Conservation (phyloP, 2,888 invertebrate species). For the Campaea margaritaria region DNA sequence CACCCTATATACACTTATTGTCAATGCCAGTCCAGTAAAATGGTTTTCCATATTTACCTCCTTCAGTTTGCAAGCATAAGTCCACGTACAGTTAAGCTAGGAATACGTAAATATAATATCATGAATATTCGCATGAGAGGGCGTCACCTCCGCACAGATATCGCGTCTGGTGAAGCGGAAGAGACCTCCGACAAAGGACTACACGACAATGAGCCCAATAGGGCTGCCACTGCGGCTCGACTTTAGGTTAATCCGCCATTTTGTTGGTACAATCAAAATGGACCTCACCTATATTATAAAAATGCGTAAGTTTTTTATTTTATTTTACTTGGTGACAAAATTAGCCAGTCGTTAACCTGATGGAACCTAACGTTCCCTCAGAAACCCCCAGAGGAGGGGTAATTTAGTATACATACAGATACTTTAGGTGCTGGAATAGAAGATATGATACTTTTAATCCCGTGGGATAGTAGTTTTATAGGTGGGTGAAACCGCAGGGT, state of each 20-base stretch:
- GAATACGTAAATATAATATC: slow-evolving; percentile 56
- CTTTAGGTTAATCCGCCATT: neutral
- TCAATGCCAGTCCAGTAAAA: neutral
- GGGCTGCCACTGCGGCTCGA: slow-evolving; percentile 53
- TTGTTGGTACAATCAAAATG: neutral
- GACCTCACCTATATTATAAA: no score
- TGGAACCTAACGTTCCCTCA: no score
- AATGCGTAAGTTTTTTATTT: no score
- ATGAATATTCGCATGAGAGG: slow-evolving; percentile 66
- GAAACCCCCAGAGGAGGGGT: no score
- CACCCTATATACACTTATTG: no score
- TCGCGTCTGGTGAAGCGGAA: slow-evolving; percentile 78
- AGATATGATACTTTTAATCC: no score
- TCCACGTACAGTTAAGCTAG: slow-evolving; percentile 45
- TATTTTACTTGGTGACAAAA: no score
- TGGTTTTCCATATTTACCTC: slow-evolving; percentile 13
- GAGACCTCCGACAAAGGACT: slow-evolving; percentile 80
- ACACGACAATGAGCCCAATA: slow-evolving; percentile 72
- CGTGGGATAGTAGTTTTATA: no score
- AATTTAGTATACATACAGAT: no score
- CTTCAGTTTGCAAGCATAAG: slow-evolving; percentile 13
- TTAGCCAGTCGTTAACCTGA: no score
- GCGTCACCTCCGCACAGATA: slow-evolving; percentile 67
- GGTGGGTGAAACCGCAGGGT: no score
- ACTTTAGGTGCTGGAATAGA: no score